phyloP scores from a whole-genome alignment of 2,113 vertebrate species.

The Trematomus loennbergii region DNA sequence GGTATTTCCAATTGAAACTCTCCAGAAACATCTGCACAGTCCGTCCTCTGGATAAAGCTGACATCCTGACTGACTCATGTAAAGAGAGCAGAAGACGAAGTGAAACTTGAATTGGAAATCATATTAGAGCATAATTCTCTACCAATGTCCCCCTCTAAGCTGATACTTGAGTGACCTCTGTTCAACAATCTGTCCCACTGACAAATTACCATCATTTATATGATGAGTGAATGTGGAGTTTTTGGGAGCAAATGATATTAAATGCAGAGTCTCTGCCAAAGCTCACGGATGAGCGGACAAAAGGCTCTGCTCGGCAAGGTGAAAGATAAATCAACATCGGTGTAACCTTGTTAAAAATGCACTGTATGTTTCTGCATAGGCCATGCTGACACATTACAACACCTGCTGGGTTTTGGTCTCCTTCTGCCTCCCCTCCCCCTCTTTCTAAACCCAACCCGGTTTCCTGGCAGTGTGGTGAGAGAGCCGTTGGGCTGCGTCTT shows the following conservation, averaged over 20 bases:
- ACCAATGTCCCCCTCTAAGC: not conserved
- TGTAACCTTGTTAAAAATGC: conserved; percentile 55
- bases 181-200: conserved; percentile 35
- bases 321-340: conserved; percentile 58
- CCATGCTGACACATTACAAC: conserved; percentile 67
- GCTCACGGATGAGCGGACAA: conserved; percentile 37
- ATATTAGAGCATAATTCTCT: not conserved
- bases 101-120: conserved; percentile 22
- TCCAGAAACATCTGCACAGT: not conserved
- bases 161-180: conserved; percentile 19
- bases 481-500: conserved; percentile 80
- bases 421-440: conserved; percentile 36
- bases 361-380: conserved; percentile 34
- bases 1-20: not conserved
- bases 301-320: conserved; percentile 39
- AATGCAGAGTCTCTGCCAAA: conserved; percentile 39
- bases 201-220: conserved; percentile 36
- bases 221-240: conserved; percentile 38
- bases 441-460: conserved; percentile 55
- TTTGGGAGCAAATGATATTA: conserved; percentile 42
- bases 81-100: conserved; percentile 2
- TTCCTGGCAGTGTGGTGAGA: conserved; percentile 79
- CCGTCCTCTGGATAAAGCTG: not conserved
- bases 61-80: conserved; percentile 6
- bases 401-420: conserved; percentile 82